phyloP scores from a whole-genome alignment of 2,888 invertebrate genomes.

The Polymixis flavicincta region DNA sequence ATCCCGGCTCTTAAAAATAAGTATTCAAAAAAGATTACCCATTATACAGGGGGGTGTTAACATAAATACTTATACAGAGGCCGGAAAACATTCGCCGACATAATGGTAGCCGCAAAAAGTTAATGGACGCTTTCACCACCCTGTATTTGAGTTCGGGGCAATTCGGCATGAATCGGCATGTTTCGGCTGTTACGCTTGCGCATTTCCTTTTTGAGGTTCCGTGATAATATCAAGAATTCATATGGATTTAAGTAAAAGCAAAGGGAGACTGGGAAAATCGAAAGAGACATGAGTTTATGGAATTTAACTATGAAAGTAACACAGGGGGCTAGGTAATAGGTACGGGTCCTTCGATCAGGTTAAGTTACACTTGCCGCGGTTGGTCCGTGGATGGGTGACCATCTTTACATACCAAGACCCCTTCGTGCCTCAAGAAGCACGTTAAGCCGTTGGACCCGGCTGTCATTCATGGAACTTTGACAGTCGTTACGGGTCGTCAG shows the following conservation, averaged over 20 bases:
- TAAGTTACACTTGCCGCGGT: too few species aligned
- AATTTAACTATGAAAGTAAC: too few species aligned
- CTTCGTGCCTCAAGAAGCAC: too few species aligned
- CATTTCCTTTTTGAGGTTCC: constrained; percentile 58
- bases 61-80: constrained; percentile 68
- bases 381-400: too few species aligned
- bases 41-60: constrained; percentile 64
- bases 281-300: background rate
- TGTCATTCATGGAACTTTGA: too few species aligned
- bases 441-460: too few species aligned
- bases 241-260: too few species aligned
- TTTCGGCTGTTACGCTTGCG: constrained; percentile 64
- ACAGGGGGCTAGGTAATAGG: too few species aligned
- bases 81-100: constrained; percentile 73
- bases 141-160: constrained; percentile 61
- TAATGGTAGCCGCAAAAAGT: constrained; percentile 79
- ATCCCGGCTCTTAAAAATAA: constrained; percentile 66
- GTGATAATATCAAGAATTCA: background rate
- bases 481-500: too few species aligned
- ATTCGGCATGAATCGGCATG: constrained; percentile 75
- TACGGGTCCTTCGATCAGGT: too few species aligned
- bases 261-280: background rate
- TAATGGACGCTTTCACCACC: constrained; percentile 76
- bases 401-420: too few species aligned
- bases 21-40: constrained; percentile 71